Percentiles rank a stretch among this genome's conserved stretches.
Evolutionary conservation across 2,113 vertebrate genomes (phyloP).

Genomic region (Cathartes aura): DNA sequence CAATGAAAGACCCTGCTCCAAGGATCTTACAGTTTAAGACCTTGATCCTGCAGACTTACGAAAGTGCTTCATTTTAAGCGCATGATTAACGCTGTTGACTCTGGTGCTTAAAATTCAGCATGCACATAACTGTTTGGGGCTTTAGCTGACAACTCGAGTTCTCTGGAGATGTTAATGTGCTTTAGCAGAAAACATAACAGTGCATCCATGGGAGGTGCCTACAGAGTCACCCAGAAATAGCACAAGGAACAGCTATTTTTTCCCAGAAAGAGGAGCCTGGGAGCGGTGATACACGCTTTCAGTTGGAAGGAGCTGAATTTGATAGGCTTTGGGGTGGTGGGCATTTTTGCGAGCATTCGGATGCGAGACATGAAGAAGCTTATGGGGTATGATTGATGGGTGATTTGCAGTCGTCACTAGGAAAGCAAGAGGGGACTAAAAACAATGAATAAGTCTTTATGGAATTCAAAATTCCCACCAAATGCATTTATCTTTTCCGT

Average conservation of each 20-base stretch:
- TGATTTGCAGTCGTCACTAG: not conserved
- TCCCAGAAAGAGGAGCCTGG: conserved; percentile 29
- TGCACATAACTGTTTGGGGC: conserved; percentile 23
- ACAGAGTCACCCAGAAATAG: conserved; percentile 50
- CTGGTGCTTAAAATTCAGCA: conserved; percentile 56
- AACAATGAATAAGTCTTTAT: conserved; percentile 34
- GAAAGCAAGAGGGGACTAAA: not conserved
- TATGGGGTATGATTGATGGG: not conserved
- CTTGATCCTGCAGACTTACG: conserved; percentile 18
- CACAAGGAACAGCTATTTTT: conserved; percentile 48
- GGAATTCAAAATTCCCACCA: conserved; percentile 61
- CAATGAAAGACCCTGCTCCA: not conserved
- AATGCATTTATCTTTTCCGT: not conserved
- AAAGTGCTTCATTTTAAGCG: not conserved
- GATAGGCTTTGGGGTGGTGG: not conserved
- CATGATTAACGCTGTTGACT: conserved; percentile 40
- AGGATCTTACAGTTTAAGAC: conserved; percentile 24
- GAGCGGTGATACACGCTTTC: not conserved
- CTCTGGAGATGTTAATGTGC: conserved; percentile 49
- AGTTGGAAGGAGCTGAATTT: not conserved
- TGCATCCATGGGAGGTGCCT: conserved; percentile 53
- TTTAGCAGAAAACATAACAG: conserved; percentile 41
- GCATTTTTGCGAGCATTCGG: not conserved
- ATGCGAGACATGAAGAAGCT: not conserved
- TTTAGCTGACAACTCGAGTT: conserved; percentile 39